Percentiles rank a stretch among this genome's conserved stretches.
phyloP scores from a whole-genome alignment of 1,140 invertebrate genomes.

The Bemisia tabaci region DNA sequence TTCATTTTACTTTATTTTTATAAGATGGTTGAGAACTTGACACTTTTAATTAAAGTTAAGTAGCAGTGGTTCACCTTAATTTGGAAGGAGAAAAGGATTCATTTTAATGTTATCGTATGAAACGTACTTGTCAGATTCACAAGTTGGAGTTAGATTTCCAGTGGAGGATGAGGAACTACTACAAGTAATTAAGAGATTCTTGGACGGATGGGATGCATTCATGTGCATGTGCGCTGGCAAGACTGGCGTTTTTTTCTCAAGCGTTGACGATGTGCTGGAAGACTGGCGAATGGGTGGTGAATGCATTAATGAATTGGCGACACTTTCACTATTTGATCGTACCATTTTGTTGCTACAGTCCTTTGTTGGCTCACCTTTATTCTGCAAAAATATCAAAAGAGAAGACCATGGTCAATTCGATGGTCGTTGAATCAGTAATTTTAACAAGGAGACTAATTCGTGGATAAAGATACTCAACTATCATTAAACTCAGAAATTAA shows the following conservation, averaged over 20 bases:
- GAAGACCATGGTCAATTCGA: no score
- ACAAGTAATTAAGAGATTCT: conserved; percentile 29
- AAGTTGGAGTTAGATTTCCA: background rate
- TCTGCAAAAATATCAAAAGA: conserved; percentile 33
- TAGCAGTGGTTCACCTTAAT: no score
- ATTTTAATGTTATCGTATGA: no score
- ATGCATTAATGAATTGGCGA: conserved; percentile 31
- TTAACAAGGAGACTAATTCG: no score
- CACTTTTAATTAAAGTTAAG: no score
- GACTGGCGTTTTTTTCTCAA: conserved; percentile 30
- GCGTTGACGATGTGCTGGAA: conserved; percentile 29
- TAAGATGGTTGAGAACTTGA: no score
- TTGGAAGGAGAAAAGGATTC: no score
- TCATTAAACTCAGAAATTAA: no score
- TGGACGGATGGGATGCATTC: conserved; percentile 33
- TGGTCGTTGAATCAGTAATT: no score
- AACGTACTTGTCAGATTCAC: background rate
- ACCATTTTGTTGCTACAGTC: conserved; percentile 32
- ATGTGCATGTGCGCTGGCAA: conserved; percentile 31
- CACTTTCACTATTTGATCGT: conserved; percentile 33
- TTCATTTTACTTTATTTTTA: no score
- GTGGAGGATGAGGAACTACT: conserved; percentile 15
- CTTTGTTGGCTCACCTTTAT: conserved; percentile 29
- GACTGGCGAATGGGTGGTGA: conserved; percentile 35
- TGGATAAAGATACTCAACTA: no score